Conservation (phyloP, 2,113 vertebrate species). For the Chaetura pelagica region DNA sequence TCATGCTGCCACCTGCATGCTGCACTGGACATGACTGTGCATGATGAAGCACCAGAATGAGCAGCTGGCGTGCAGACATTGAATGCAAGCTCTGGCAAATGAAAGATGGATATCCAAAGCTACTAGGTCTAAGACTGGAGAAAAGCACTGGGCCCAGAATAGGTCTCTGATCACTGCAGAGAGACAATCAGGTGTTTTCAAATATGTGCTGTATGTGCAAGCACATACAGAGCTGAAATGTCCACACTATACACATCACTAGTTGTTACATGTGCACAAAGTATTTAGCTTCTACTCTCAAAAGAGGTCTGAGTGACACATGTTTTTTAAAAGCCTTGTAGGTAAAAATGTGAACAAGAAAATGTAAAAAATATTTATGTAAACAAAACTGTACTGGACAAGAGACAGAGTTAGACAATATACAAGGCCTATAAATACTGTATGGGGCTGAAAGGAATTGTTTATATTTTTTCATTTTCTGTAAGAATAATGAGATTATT, state of each 20-base stretch:
- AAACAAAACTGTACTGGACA: not conserved
- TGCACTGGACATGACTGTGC: rapidly evolving
- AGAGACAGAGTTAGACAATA: not conserved
- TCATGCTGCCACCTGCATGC: not conserved
- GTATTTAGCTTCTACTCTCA: not conserved
- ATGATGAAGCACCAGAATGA: not conserved
- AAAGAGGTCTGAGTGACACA: not conserved
- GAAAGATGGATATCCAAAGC: not conserved
- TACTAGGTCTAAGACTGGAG: not conserved
- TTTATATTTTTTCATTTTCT: not conserved
- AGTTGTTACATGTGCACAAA: too few relatives aligned
- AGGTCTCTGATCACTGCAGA: not conserved
- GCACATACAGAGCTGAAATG: not conserved
- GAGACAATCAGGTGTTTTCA: not conserved
- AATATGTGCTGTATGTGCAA: not conserved
- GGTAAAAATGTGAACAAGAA: not conserved
- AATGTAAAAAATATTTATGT: not conserved
- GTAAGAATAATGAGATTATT: not conserved
- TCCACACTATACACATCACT: too few relatives aligned
- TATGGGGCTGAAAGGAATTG: not conserved
- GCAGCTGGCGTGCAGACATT: not conserved
- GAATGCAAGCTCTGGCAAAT: not conserved
- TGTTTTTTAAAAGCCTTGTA: not conserved
- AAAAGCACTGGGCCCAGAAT: not conserved
- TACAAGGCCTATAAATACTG: not conserved